phyloP scores from a whole-genome alignment of 2,888 invertebrate species.

The Orthosia incerta region DNA sequence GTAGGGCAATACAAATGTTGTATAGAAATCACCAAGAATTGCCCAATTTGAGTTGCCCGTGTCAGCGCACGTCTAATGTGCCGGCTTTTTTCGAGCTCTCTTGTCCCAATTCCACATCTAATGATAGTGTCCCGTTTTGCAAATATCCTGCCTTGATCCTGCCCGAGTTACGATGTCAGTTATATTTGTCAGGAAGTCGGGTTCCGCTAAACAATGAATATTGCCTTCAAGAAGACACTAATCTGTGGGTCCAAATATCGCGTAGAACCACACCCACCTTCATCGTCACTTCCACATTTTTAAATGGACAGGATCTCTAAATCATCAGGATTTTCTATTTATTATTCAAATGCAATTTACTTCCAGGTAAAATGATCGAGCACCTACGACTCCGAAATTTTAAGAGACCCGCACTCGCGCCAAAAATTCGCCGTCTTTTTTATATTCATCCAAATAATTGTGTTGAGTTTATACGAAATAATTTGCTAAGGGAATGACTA shows the following conservation, averaged over 20 bases:
- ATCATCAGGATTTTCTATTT: slow-evolving; percentile 10
- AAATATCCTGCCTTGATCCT: slow-evolving; percentile 13
- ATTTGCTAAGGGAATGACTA: slow-evolving; percentile 67
- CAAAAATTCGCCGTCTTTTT: slow-evolving; percentile 48
- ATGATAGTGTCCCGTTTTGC: slow-evolving; percentile 15
- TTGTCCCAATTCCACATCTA: neutral
- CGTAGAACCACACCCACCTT: neutral
- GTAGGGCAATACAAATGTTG: too few species aligned
- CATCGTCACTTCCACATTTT: slow-evolving; percentile 8
- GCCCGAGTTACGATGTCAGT: slow-evolving; percentile 9
- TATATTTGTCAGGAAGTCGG: slow-evolving; percentile 41
- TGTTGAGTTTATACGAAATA: slow-evolving; percentile 60
- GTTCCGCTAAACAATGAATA: slow-evolving; percentile 56
- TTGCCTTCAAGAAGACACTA: slow-evolving; percentile 47
- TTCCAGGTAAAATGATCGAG: slow-evolving; percentile 43
- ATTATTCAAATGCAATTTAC: slow-evolving; percentile 55
- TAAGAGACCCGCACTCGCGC: slow-evolving; percentile 22
- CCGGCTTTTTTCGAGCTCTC: neutral
- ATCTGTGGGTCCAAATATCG: slow-evolving; percentile 18
- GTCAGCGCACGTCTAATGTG: neutral
- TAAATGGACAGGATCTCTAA: neutral
- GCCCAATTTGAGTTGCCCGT: too few species aligned
- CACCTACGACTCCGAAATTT: slow-evolving; percentile 30
- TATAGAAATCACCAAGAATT: too few species aligned
- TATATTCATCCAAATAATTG: slow-evolving; percentile 56